Conservation (phyloP, 2,113 vertebrate genomes). For the Serilophus lunatus region DNA sequence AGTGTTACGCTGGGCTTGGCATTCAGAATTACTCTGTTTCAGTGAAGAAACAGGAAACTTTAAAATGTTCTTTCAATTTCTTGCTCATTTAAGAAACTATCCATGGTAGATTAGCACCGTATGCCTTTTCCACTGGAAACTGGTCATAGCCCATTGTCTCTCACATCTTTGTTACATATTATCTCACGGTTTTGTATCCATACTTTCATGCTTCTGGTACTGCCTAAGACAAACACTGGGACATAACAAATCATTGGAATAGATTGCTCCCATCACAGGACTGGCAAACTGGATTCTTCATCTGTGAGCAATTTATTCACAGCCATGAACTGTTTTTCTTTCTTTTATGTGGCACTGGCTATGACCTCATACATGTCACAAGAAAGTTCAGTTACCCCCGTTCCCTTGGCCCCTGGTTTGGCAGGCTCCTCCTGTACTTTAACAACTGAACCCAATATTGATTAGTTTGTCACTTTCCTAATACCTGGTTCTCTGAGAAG, state of each 20-base stretch:
- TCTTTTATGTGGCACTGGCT: conserved; percentile 58
- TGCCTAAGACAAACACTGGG: conserved; percentile 57
- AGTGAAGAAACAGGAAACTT: conserved; percentile 59
- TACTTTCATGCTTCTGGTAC: conserved; percentile 55
- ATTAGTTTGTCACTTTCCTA: conserved; percentile 28
- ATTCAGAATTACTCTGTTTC: not conserved
- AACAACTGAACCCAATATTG: not conserved
- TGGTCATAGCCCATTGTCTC: conserved; percentile 59
- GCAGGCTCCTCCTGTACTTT: not conserved
- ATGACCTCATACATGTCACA: conserved; percentile 55
- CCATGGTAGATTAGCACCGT: conserved; percentile 59
- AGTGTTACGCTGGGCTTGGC: not conserved
- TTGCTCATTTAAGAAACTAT: conserved; percentile 65
- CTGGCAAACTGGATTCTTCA: conserved; percentile 66
- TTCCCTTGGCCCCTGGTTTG: not conserved
- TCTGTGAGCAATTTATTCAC: conserved; percentile 68
- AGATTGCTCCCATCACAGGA: conserved; percentile 57
- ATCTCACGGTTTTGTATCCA: conserved; percentile 40
- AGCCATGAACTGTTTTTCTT: conserved; percentile 63
- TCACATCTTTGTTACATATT: conserved; percentile 55
- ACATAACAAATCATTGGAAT: conserved; percentile 63
- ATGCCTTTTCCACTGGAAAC: conserved; percentile 45
- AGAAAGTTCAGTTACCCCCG: conserved; percentile 38
- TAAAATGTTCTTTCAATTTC: conserved; percentile 61
- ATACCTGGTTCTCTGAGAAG: not conserved